Evolutionary conservation across 2,888 invertebrate genomes (phyloP).

Genomic region (Eupithecia abbreviata): DNA sequence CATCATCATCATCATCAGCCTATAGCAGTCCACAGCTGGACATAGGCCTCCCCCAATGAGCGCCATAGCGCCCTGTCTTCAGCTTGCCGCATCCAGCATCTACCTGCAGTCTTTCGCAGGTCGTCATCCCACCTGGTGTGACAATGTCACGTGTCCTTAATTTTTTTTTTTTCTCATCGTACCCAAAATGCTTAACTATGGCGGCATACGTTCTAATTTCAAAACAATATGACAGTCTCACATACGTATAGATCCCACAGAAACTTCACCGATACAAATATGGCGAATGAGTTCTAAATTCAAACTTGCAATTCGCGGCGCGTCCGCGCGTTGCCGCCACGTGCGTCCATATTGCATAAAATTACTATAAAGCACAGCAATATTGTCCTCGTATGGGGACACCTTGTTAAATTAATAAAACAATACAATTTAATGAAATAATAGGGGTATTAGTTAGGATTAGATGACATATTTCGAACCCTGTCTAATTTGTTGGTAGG

Average conservation of each 20-base stretch:
- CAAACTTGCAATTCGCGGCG: slow-evolving; percentile 70
- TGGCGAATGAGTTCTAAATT: slow-evolving; percentile 58
- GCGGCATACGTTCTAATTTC: neutral
- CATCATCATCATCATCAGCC: too few relatives aligned
- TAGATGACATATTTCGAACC: neutral
- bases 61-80: too few relatives aligned
- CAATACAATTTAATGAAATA: slow-evolving; percentile 26
- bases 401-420: slow-evolving; percentile 38
- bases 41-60: too few relatives aligned
- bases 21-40: too few relatives aligned
- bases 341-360: slow-evolving; percentile 71
- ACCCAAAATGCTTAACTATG: neutral
- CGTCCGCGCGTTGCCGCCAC: slow-evolving; percentile 66
- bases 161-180: too few relatives aligned
- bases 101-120: too few relatives aligned
- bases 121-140: too few relatives aligned
- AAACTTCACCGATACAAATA: slow-evolving; percentile 35
- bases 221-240: neutral
- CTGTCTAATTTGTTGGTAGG: neutral
- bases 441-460: neutral
- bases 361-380: slow-evolving; percentile 68
- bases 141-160: too few relatives aligned
- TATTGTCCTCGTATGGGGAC: slow-evolving; percentile 36
- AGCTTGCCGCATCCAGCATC: too few relatives aligned
- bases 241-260: neutral